Conservation (phyloP, 2,888 invertebrate species). For the Eupithecia tripunctaria region DNA sequence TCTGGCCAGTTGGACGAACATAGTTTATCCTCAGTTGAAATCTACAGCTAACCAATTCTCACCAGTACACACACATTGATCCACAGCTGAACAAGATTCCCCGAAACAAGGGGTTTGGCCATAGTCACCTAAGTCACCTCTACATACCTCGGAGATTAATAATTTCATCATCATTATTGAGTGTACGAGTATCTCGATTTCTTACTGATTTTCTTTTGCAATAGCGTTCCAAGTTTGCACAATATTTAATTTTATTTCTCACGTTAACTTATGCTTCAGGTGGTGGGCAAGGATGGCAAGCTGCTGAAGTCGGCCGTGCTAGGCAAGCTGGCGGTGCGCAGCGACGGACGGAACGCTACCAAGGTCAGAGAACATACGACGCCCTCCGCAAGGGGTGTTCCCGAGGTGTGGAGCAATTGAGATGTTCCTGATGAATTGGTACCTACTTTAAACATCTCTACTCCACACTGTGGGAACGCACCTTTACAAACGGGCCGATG, state of each 20-base stretch:
- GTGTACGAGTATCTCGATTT: too few relatives aligned
- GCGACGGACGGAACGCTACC: conserved; percentile 62
- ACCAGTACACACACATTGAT: too few relatives aligned
- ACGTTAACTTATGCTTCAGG: conserved; percentile 7
- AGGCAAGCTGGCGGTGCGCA: conserved; percentile 59
- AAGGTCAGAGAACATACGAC: conserved; percentile 55
- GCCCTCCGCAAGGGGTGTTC: neutral
- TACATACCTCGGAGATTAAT: too few relatives aligned
- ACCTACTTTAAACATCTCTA: neutral
- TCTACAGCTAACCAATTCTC: too few relatives aligned
- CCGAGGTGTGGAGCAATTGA: neutral
- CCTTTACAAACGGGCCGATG: neutral
- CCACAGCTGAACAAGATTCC: too few relatives aligned
- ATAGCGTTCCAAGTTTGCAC: too few relatives aligned
- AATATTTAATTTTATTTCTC: neutral
- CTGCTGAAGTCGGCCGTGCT: conserved; percentile 69
- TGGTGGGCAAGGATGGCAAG: conserved; percentile 76
- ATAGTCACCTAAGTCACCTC: too few relatives aligned
- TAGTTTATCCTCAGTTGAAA: too few relatives aligned
- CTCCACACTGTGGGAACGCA: neutral
- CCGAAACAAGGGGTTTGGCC: too few relatives aligned
- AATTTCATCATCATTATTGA: too few relatives aligned
- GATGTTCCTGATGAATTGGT: neutral
- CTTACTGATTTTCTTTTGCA: too few relatives aligned
- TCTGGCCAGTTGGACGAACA: too few relatives aligned